phyloP scores from a whole-genome alignment of 2,113 vertebrate genomes.

The Ptilorrhoa leucosticta region DNA sequence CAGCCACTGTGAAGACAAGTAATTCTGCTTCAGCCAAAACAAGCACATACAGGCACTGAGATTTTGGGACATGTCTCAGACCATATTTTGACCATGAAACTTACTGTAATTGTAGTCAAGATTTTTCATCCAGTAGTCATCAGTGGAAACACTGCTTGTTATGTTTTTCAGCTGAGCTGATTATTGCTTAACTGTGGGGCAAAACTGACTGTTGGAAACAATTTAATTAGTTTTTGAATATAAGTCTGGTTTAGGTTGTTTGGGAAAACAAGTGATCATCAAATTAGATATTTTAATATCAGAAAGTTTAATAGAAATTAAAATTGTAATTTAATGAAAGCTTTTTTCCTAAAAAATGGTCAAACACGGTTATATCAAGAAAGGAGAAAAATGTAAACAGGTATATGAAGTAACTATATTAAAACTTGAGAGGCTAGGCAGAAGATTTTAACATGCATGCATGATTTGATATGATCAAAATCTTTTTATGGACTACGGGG shows the following conservation, averaged over 20 bases:
- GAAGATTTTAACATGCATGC: neutral
- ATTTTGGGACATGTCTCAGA: neutral
- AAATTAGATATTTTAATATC: neutral
- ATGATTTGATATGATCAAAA: neutral
- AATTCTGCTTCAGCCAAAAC: neutral
- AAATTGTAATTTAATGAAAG: neutral
- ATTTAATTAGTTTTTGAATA: neutral
- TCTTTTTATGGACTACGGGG: neutral
- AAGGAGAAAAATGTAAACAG: neutral
- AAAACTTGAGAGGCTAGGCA: neutral
- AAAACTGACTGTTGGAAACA: neutral
- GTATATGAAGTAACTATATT: neutral
- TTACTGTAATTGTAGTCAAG: neutral
- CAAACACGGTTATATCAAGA: neutral
- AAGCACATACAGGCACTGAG: neutral
- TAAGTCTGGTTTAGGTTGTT: neutral
- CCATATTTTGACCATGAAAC: neutral
- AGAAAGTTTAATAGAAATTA: neutral
- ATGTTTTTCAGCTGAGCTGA: neutral
- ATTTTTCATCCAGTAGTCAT: neutral
- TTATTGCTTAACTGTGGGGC: neutral
- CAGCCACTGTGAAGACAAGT: neutral
- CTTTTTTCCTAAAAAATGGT: neutral
- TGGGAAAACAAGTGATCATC: neutral
- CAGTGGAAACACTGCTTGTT: neutral